A percentile compares a stretch with the other conserved stretches of the same genome.
Conservation (phyloP, 1,140 invertebrate species). For the Conus betulinus region DNA sequence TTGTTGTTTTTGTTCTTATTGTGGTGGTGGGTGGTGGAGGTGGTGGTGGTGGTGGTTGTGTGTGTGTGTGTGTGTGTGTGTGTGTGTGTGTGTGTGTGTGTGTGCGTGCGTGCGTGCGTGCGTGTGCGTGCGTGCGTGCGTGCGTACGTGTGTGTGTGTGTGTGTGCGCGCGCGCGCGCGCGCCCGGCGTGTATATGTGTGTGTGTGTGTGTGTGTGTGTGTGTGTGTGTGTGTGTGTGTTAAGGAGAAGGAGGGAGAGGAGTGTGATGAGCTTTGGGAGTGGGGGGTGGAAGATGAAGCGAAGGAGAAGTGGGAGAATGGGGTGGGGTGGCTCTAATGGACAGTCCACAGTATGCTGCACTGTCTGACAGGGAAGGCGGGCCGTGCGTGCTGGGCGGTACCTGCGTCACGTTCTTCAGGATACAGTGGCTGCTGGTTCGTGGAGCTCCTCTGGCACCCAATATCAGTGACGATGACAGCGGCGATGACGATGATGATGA, state of each 20-base stretch:
- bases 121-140: background rate
- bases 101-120: background rate
- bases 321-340: background rate
- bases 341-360: background rate
- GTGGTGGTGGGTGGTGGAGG: no score
- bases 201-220: no score
- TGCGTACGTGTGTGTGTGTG: no score
- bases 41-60: no score
- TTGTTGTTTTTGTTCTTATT: no score
- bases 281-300: background rate
- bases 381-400: slow-evolving; percentile 15
- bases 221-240: background rate
- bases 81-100: background rate
- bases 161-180: no score
- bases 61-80: background rate
- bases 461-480: background rate
- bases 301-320: background rate
- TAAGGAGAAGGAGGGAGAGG: no score
- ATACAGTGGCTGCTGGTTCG: slow-evolving; percentile 31
- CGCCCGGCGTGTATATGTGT: no score
- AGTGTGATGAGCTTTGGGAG: no score
- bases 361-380: slow-evolving; percentile 23
- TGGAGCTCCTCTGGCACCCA: background rate
- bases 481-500: background rate
- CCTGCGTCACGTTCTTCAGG: slow-evolving; percentile 1